Conservation (phyloP, 2,888 invertebrate genomes). For the Cataglyphis rosenhaueri region DNA sequence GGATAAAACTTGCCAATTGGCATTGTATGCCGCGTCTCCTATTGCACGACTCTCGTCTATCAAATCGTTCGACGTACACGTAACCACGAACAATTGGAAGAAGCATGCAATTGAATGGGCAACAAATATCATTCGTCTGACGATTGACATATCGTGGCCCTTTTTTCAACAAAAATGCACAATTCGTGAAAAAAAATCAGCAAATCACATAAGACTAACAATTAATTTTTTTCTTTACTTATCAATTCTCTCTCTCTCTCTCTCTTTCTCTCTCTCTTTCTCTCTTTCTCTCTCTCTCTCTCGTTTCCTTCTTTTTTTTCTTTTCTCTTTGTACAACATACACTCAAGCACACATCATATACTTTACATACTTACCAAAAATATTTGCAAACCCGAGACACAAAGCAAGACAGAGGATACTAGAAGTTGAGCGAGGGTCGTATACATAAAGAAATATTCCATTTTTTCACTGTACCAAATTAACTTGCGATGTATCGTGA, state of each 20-base stretch:
- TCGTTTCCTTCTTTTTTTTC: not conserved
- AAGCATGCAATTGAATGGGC: slow-evolving; percentile 55
- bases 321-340: not conserved
- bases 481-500: slow-evolving; percentile 60
- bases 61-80: slow-evolving; percentile 56
- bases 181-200: slow-evolving; percentile 6
- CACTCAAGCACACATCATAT: not conserved
- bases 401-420: slow-evolving; percentile 68
- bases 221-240: not conserved
- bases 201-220: not conserved
- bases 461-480: slow-evolving; percentile 63
- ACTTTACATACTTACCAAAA: slow-evolving; percentile 64
- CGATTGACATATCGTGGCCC: slow-evolving; percentile 40
- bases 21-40: slow-evolving; percentile 50
- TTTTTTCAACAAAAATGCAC: slow-evolving; percentile 41
- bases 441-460: slow-evolving; percentile 62
- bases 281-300: not conserved
- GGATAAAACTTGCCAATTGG: slow-evolving; percentile 35
- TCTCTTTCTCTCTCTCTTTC: not conserved
- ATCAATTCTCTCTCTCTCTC: no score
- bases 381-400: slow-evolving; percentile 70
- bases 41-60: slow-evolving; percentile 52
- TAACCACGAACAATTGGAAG: slow-evolving; percentile 60
- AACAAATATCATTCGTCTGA: slow-evolving; percentile 61
- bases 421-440: slow-evolving; percentile 65